Evolutionary conservation across 2,888 invertebrate species (phyloP), one percentile per base, ranked within the genome.

Genomic region (Leucophora obtusa): DNA sequence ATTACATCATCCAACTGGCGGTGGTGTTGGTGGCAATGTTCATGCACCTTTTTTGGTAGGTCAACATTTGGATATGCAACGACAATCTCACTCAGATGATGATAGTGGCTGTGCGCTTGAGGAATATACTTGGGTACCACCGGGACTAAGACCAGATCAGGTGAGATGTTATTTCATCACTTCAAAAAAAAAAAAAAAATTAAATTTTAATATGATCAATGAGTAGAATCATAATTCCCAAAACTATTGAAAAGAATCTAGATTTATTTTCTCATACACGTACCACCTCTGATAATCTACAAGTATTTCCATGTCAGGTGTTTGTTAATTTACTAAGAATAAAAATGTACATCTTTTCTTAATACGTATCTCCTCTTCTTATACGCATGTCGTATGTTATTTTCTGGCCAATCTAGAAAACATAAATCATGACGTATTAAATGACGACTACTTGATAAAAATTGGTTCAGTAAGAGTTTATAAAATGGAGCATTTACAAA

Each of bases 61-160:
- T 28, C 89, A 89, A 10, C 91, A 91, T 70, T 89, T 91, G 83
- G 95, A 96, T 87, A 95, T 95, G 74, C 96, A 96, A 87, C 91
- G 96, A 81, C 96, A 96, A 87, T 96, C 97, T 69, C 97, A 97
- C 89, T 97, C 97, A 81, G 99, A 99, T 90, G 98, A 98, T 89
- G 99, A 99, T 91, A 97, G 97, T 75, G 99, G 99, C n/a, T 99
- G 98, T 90, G 98, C 98, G 21, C 92, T 99, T 83, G 99, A 99
- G 89, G 98, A 99, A 91, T 99, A 98, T 91, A 97, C 98, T 4
- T 99, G 98, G 99, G 97, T 98, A 79, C 99, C 99, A 66, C 97
- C 97, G 4, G 98, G 98, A 82, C 92, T 98, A 18, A 93, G 98
- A 90, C 98, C 98, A 2, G 98, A 98, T 92, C 98, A 98, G 95